Evolutionary conservation across 2,797 vertebrate species (phyloP), one percentile per base, ranked within the genome.

Genomic region (Adelosebastes latens): DNA sequence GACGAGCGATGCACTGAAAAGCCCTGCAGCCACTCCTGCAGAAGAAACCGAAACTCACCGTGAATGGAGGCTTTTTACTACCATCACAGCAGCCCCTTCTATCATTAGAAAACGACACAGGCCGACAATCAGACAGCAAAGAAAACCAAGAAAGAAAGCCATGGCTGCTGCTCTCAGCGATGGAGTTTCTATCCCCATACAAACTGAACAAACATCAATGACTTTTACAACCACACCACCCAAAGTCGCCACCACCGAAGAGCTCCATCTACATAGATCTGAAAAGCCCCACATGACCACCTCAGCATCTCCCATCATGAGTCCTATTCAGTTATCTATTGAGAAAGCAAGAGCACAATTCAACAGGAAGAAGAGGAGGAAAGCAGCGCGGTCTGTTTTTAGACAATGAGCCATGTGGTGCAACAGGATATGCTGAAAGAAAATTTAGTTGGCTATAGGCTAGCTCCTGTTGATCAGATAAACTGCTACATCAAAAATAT

Each of bases 331-430:
- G 74, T 46, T 92, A 25, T 90, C 93, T 2, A 69, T 94, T 0
- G 86, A 93, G 73, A 94, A 73, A 87, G 86, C 13, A 18, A 83
- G 55, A 75, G 83, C 84, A 46, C 94, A 94, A 49, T 88, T 91
- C 78, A 87, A 52, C 46, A 79, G 86, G 82, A 94, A 94, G 86
- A 95, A 90, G 83, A 91, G 82, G 78, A 92, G 90, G 88, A 94
- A 93, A 88, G 80, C 81, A 18, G 39, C 7, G 1, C 16, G 39
- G 56, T 56, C 29, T 3, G 2, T 24, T 13, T 46, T 46, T 46
- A 72, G 62, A 61, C 83, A 72, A 13, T 88, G 67, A 86, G 31
- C 70, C 22, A 2, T 2, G 42, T 63, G 58, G 8, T 77, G 29
- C 52, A 29, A 56, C 66, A 64, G 55, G 31, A 73, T 27, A 66